Conservation (phyloP, 2,113 vertebrate species). For the Sapayoa aenigma region DNA sequence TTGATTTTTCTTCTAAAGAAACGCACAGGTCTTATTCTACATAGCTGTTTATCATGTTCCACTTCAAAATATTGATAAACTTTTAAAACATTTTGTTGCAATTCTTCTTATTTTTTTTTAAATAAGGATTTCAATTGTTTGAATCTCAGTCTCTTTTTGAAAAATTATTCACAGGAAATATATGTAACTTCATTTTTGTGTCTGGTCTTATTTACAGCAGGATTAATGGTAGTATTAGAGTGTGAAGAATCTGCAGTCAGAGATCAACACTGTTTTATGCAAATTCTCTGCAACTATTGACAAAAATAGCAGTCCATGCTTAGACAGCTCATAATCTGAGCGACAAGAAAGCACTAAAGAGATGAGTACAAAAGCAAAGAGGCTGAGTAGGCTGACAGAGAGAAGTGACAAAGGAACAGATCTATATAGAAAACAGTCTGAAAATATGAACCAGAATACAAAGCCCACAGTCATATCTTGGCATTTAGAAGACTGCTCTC, state of each 20-base stretch:
- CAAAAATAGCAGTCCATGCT: background rate
- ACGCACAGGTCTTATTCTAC: background rate
- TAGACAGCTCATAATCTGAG: background rate
- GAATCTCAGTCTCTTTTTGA: background rate
- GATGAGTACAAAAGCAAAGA: background rate
- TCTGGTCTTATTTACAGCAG: background rate
- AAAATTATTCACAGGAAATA: background rate
- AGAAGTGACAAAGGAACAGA: background rate
- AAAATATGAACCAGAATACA: background rate
- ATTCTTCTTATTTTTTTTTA: background rate
- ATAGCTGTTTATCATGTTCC: background rate
- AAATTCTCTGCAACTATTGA: background rate
- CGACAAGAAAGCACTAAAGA: background rate
- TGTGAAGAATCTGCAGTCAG: background rate
- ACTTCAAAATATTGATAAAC: background rate
- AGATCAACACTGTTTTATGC: background rate
- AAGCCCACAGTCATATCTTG: background rate
- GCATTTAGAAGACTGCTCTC: background rate
- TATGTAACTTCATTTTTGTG: background rate
- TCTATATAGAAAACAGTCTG: background rate
- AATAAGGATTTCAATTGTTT: background rate
- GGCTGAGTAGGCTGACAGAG: background rate
- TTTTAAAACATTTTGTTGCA: background rate
- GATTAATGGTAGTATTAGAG: background rate
- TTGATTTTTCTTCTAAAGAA: background rate